Evolutionary conservation across 2,888 invertebrate species (phyloP), one percentile per base, ranked within the genome.

Genomic region (Keiferia lycopersicella): DNA sequence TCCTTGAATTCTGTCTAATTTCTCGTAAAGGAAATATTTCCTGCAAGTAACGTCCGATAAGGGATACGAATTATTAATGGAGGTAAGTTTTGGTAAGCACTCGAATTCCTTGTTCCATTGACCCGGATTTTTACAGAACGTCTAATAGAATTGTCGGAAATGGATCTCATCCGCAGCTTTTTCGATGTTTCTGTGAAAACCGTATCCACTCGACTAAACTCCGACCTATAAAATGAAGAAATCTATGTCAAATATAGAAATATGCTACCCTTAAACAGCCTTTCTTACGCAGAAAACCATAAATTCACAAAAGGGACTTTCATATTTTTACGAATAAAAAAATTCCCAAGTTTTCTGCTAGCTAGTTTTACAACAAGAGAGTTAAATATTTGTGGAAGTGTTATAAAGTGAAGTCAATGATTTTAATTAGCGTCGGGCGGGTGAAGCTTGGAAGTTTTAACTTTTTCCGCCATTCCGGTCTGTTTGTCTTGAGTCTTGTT

Each of bases 401-500:
- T 61, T 61, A 53, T 53, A 71, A 75, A 75, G 70, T 71, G 70
- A 73, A 76, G 77, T 72, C 73, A 77, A 74, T 75, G 76, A 80
- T 83, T 84, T 81, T 79, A 81, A 80, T 83, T 81, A 82, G 72
- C 73, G 68, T 72, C 71, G 73, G 70, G 71, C 76, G 71, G 73
- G 69, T 71, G 67, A 71, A 74, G 75, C 74, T 78, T 73, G 64
- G 66, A 71, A 73, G 73, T 76, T 73, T 74, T 69, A 68, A 73
- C 70, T 74, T 76, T 78, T 83, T 80, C 74, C 75, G 75, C 72
- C 67, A 76, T 77, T 82, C 51, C 81, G 78, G 74, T 78, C 81
- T 82, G 78, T 82, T 86, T 83, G 76, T 80, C 75, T 80, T 73
- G 73, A 76, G 76, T 80, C 75, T 80, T 73, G 73, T 76, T 84